These are phyloP conservation scores for Calidris pygmaea DNA, from an alignment of 2,113 vertebrate genomes.

Conservation along the genomic window DNA sequence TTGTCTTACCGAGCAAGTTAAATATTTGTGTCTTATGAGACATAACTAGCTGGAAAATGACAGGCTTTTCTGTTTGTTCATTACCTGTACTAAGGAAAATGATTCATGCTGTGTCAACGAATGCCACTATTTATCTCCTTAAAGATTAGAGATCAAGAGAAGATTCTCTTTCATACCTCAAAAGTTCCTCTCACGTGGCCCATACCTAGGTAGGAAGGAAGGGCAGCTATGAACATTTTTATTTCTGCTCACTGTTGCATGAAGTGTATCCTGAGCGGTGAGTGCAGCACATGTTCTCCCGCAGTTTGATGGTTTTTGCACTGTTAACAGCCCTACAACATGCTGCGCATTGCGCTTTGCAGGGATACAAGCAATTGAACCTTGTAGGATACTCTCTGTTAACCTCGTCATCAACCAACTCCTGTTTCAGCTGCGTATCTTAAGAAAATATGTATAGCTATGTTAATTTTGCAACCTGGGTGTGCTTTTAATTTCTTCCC, in stretches of 20 bases:
- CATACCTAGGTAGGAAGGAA: background rate
- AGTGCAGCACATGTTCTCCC: background rate
- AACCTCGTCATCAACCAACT: background rate
- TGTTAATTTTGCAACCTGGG: background rate
- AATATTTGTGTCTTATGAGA: background rate
- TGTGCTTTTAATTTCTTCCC: background rate
- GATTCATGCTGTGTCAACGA: background rate
- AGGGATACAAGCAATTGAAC: background rate
- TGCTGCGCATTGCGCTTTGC: background rate
- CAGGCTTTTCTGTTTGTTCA: background rate
- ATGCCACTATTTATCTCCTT: background rate
- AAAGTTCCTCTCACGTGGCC: background rate
- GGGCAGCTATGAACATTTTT: background rate
- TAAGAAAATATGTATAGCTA: background rate
- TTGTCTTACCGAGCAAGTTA: background rate
- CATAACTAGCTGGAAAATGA: background rate
- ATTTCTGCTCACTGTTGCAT: background rate
- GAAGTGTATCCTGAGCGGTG: background rate
- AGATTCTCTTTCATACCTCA: background rate
- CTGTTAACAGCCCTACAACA: rapidly evolving
- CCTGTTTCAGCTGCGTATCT: background rate
- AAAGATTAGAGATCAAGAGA: background rate
- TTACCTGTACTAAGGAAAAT: background rate
- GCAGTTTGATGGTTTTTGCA: background rate
- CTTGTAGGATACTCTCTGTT: background rate